A percentile compares a stretch with the other conserved stretches of the same genome.
phyloP scores from a whole-genome alignment of 2,888 invertebrate species.

The Parasteatoda lunata region DNA sequence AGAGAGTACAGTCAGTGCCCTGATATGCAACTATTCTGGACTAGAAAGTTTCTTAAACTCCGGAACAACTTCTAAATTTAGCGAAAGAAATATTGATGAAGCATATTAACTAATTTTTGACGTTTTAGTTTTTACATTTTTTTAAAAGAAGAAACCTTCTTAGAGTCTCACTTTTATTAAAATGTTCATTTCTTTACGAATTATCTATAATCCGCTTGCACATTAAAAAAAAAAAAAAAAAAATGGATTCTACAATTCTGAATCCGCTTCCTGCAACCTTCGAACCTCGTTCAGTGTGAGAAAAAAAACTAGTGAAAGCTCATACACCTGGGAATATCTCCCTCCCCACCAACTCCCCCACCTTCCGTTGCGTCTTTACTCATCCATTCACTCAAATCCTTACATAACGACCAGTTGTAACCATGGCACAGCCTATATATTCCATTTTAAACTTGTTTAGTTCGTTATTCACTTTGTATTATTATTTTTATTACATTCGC shows the following conservation, averaged over 20 bases:
- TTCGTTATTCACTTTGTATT: background rate
- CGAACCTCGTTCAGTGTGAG: slow-evolving; percentile 1
- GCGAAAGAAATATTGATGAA: too few species aligned
- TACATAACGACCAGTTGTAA: background rate
- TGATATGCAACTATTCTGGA: too few species aligned
- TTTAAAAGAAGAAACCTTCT: too few species aligned
- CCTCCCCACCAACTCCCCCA: background rate
- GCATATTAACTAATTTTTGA: too few species aligned
- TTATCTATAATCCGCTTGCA: too few species aligned
- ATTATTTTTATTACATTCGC: background rate
- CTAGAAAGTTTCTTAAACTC: too few species aligned
- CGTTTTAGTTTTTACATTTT: too few species aligned
- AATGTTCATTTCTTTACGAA: too few species aligned
- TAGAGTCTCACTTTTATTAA: too few species aligned
- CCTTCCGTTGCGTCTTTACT: background rate
- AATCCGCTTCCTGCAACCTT: slow-evolving; percentile 15
- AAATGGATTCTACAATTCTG: background rate
- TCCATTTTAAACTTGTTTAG: background rate
- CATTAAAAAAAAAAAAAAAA: too few species aligned
- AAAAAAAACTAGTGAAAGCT: slow-evolving; percentile 27
- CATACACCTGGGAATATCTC: slow-evolving; percentile 1
- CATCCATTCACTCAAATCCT: slow-evolving; percentile 19
- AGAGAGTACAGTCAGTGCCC: too few species aligned
- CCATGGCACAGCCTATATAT: background rate
- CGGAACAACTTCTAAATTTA: too few species aligned